Conservation (phyloP, 2,888 invertebrate species). For the Andrena praecox region DNA sequence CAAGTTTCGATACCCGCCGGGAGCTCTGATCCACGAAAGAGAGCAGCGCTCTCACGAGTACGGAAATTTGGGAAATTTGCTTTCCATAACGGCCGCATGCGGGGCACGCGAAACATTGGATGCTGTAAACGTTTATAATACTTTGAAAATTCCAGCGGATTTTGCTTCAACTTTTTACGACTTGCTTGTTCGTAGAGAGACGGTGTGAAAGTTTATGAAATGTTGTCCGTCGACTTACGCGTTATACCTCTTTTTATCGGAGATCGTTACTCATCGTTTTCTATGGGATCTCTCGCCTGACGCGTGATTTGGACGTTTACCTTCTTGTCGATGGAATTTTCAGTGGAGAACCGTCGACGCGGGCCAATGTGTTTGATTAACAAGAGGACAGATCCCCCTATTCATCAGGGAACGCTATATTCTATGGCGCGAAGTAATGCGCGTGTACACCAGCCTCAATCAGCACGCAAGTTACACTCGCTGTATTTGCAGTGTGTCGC, state of each 20-base stretch:
- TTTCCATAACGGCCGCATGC: background rate
- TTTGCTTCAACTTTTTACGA: background rate
- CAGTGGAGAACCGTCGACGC: background rate
- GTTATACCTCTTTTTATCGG: background rate
- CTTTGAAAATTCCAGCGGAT: background rate
- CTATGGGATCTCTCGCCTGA: background rate
- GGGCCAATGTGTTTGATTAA: background rate
- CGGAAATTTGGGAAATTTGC: constrained; percentile 22
- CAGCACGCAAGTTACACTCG: constrained; percentile 54
- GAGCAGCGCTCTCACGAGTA: background rate
- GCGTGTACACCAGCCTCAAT: constrained; percentile 43
- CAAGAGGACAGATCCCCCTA: constrained; percentile 11
- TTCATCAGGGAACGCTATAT: constrained; percentile 24
- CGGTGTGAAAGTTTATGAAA: background rate
- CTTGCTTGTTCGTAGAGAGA: background rate
- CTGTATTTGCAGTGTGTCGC: constrained; percentile 51
- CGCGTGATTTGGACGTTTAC: constrained; percentile 1
- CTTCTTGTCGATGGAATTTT: constrained; percentile 20
- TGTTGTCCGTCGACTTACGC: background rate
- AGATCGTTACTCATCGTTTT: background rate
- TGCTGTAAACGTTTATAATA: constrained; percentile 16
- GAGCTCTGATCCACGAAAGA: constrained; percentile 1
- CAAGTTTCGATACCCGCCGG: background rate
- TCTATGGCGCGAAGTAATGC: constrained; percentile 43
- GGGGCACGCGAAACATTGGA: background rate